phyloP scores from a whole-genome alignment of 1,140 invertebrate species.

The Nymphalis io region DNA sequence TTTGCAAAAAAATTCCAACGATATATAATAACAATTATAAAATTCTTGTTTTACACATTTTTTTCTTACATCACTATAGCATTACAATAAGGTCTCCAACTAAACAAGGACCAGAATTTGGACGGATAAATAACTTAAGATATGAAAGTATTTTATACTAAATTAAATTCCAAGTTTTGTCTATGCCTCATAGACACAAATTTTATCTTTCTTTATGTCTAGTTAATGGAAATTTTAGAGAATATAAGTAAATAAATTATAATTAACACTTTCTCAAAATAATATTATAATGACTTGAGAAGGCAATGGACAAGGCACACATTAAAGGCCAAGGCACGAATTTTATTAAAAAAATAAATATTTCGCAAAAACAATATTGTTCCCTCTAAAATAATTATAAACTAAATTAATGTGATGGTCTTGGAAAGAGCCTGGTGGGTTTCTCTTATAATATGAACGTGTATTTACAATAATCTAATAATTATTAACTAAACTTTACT shows the following conservation, averaged over 20 bases:
- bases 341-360: constrained; percentile 27
- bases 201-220: not conserved
- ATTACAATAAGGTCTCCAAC: constrained; percentile 16
- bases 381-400: constrained; percentile 19
- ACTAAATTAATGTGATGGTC: constrained; percentile 36
- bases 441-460: constrained; percentile 35
- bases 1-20: constrained; percentile 37
- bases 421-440: constrained; percentile 43
- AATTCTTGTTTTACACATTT: constrained; percentile 19
- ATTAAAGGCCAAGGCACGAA: constrained; percentile 40
- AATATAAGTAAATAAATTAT: too few species aligned
- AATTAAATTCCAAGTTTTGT: not conserved
- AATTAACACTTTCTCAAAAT: constrained; percentile 16
- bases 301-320: constrained; percentile 45
- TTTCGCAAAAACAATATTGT: constrained; percentile 22
- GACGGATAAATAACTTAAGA: constrained; percentile 47
- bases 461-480: constrained; percentile 23
- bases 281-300: constrained; percentile 33
- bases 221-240: constrained; percentile 9
- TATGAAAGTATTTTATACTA: constrained; percentile 35
- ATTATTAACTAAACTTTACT: not conserved
- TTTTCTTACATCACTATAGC: constrained; percentile 14
- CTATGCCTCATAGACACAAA: not conserved
- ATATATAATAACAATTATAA: constrained; percentile 33
- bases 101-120: constrained; percentile 50